Evolutionary conservation across 2,888 invertebrate species (phyloP), one percentile per base, ranked within the genome.

Genomic region (Aproaerema taeniolella): DNA sequence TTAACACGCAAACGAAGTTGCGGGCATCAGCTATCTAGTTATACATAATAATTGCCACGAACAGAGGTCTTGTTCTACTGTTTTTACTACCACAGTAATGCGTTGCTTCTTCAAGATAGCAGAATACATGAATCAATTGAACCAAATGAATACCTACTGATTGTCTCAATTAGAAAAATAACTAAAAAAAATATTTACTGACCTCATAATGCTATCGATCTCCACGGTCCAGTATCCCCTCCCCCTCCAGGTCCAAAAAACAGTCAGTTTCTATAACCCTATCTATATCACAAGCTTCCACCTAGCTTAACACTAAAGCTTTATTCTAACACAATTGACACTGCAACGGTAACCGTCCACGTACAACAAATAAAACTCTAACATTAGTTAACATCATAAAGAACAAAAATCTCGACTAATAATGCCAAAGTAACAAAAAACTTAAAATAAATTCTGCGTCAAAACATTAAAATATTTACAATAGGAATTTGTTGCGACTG

Each of bases 261-360:
- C 39, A 39, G 43, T 56, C 58, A 54, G 60, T 62, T 60, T 59
- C 55, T 52, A 61, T 61, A 62, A 67, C 58, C 69, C 76, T 78
- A 79, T 61, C 72, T 77, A 76, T 82, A 82, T 85, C 81, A 85
- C 82, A 83, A 83, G 82, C 82, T 79, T 74, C 78, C 77, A 79
- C 79, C 83, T 83, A 83, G 81, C 83, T 79, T 77, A 76, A 67
- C 67, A 76, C 82, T 85, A 82, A 77, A 71, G 72, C 76, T 53
- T 66, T 70, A 74, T 58, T 44, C 72, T 81, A 80, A 80, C 80
- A 82, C 80, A 80, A 81, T 77, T 76, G 77, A 81, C 72, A 73
- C 69, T 66, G 67, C 61, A 74, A 78, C 70, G 80, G 79, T 82
- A 81, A 81, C 79, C 55, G 63, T 72, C 60, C 78, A 61, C 67